phyloP scores from a whole-genome alignment of 2,888 invertebrate genomes.

The Drosophila anceps region DNA sequence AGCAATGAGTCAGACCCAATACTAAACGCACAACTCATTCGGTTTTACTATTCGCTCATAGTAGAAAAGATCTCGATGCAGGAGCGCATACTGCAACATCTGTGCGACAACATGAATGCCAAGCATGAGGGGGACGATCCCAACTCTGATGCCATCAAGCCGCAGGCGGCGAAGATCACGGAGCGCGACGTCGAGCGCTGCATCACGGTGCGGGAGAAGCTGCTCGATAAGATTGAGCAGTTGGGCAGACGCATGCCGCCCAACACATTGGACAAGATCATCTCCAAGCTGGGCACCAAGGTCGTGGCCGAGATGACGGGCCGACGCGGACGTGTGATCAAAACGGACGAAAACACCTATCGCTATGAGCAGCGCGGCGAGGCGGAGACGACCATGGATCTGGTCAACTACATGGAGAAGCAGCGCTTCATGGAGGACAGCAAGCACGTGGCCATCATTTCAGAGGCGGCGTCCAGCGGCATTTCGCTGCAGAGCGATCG shows the following conservation, averaged over 20 bases:
- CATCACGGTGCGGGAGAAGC: slow-evolving; percentile 95
- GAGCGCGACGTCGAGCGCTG: slow-evolving; percentile 92
- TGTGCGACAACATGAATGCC: slow-evolving; percentile 81
- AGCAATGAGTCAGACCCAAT: neutral
- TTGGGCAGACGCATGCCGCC: slow-evolving; percentile 95
- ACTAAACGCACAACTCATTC: neutral
- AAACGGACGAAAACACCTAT: slow-evolving; percentile 95
- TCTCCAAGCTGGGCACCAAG: slow-evolving; percentile 98
- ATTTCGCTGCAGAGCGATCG: slow-evolving; percentile 98
- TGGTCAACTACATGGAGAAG: slow-evolving; percentile 96
- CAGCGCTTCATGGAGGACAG: slow-evolving; percentile 98
- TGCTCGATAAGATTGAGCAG: slow-evolving; percentile 93
- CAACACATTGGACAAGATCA: slow-evolving; percentile 98
- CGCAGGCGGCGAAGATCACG: slow-evolving; percentile 34
- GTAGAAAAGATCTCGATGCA: slow-evolving; percentile 68
- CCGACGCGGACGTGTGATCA: slow-evolving; percentile 95
- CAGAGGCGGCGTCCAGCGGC: slow-evolving; percentile 99
- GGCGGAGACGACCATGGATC: slow-evolving; percentile 97
- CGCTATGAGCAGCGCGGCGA: slow-evolving; percentile 98
- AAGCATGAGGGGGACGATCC: slow-evolving; percentile 86
- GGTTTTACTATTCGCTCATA: neutral
- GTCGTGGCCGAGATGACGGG: slow-evolving; percentile 99
- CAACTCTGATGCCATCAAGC: slow-evolving; percentile 86
- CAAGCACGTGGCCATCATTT: slow-evolving; percentile 99
- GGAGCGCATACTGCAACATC: slow-evolving; percentile 61